Percentiles rank a stretch among this genome's conserved stretches.
Conservation (phyloP, 2,113 vertebrate genomes). For the Ophthalmolycus amberensis region DNA sequence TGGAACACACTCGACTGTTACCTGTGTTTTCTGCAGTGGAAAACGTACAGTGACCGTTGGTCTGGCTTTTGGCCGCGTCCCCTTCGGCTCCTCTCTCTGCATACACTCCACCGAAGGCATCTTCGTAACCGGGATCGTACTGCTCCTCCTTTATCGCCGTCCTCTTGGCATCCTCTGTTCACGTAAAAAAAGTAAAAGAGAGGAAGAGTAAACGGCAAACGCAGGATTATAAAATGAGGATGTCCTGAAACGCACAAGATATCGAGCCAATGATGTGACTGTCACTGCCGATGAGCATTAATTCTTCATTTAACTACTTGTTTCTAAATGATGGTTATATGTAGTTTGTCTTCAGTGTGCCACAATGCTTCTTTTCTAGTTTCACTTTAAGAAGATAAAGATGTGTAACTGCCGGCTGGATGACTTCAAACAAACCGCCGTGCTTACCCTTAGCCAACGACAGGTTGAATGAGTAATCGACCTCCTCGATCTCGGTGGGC, state of each 20-base stretch:
- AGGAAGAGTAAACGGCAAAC: background rate
- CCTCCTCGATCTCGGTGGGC: constrained; percentile 88
- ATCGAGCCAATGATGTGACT: background rate
- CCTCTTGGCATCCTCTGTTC: constrained; percentile 93
- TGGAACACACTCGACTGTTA: constrained; percentile 55
- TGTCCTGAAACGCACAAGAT: background rate
- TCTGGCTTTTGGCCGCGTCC: constrained; percentile 41
- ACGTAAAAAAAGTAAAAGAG: background rate
- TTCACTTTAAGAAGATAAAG: background rate
- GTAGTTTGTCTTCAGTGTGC: background rate
- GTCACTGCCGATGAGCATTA: background rate
- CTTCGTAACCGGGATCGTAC: constrained; percentile 96
- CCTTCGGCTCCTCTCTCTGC: constrained; percentile 72
- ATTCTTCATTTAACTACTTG: background rate
- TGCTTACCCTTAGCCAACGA: constrained; percentile 91
- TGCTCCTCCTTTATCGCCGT: constrained; percentile 97
- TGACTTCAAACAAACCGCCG: background rate
- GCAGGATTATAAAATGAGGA: background rate
- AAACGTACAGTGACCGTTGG: constrained; percentile 85
- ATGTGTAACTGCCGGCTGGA: background rate
- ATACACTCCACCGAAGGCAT: constrained; percentile 90
- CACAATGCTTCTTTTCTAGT: background rate
- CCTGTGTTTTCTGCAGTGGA: constrained; percentile 82
- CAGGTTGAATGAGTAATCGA: constrained; percentile 91
- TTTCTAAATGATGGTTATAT: background rate